Conservation (phyloP, 1,140 invertebrate genomes). For the Kradibia gibbosae region DNA sequence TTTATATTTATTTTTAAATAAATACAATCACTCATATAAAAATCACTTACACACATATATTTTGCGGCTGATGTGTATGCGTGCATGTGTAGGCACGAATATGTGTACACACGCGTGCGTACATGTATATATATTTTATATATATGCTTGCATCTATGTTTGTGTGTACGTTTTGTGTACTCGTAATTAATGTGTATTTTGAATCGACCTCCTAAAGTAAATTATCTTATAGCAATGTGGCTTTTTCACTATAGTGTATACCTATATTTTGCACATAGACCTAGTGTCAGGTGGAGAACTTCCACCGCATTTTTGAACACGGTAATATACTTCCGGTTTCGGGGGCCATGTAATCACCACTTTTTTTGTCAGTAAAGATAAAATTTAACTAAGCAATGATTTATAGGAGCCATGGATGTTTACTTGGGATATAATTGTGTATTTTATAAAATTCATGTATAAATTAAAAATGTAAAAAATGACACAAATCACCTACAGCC, state of each 20-base stretch:
- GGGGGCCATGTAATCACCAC: conserved; percentile 17
- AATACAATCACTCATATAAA: no score
- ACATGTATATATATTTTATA: no score
- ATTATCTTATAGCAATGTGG: conserved; percentile 1
- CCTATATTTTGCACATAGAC: not conserved
- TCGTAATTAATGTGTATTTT: conserved; percentile 18
- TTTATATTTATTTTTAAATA: no score
- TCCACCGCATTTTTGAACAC: conserved; percentile 55
- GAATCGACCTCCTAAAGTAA: not conserved
- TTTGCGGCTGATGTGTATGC: no score
- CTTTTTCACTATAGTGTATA: not conserved
- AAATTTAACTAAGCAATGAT: not conserved
- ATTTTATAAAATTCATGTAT: not conserved
- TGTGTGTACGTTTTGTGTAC: no score
- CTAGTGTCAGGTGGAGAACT: conserved; percentile 53
- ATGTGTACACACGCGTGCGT: no score
- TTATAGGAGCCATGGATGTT: conserved; percentile 9
- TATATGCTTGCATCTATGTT: no score
- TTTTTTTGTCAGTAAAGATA: not conserved
- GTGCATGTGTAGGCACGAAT: no score
- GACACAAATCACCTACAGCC: conserved; percentile 8
- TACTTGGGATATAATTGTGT: not conserved
- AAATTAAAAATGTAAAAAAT: not conserved
- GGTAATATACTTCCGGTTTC: conserved; percentile 1
- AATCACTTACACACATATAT: no score